Evolutionary conservation across 2,888 invertebrate species (phyloP).

Genomic region (Drosophila colorata): DNA sequence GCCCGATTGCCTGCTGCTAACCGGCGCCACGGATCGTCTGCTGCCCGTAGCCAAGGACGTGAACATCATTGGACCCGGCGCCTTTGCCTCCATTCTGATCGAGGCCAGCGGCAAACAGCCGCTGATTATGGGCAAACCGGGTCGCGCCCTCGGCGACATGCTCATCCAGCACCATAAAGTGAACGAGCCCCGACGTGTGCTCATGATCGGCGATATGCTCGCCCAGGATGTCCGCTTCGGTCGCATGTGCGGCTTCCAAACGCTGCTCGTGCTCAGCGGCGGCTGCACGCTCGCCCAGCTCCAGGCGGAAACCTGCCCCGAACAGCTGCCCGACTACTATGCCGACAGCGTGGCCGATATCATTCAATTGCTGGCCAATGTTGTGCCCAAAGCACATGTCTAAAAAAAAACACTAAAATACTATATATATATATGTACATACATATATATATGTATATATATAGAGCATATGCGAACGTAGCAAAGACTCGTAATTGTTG

Average conservation of each 20-base stretch:
- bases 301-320: conserved; percentile 51
- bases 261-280: conserved; percentile 90
- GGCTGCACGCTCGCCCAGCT: conserved; percentile 72
- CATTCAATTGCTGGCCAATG: conserved; percentile 66
- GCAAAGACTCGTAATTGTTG: too few relatives aligned
- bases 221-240: conserved; percentile 93
- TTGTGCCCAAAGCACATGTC: conserved; percentile 53
- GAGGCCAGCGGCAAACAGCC: conserved; percentile 82
- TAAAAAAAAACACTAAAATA: conserved; percentile 29
- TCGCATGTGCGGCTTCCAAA: conserved; percentile 89
- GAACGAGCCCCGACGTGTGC: conserved; percentile 87
- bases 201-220: conserved; percentile 95
- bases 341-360: conserved; percentile 82
- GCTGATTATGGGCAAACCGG: conserved; percentile 85
- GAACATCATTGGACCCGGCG: conserved; percentile 85
- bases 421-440: background rate
- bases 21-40: conserved; percentile 85
- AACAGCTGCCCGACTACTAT: conserved; percentile 80
- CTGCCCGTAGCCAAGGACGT: conserved; percentile 79
- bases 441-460: conserved; percentile 1
- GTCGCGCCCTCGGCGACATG: conserved; percentile 81
- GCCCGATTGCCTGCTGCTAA: conserved; percentile 85
- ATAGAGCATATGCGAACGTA: background rate
- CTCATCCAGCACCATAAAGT: conserved; percentile 83
- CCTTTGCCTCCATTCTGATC: conserved; percentile 83